phyloP scores from a whole-genome alignment of 2,113 vertebrate species.

The Gallinago media region DNA sequence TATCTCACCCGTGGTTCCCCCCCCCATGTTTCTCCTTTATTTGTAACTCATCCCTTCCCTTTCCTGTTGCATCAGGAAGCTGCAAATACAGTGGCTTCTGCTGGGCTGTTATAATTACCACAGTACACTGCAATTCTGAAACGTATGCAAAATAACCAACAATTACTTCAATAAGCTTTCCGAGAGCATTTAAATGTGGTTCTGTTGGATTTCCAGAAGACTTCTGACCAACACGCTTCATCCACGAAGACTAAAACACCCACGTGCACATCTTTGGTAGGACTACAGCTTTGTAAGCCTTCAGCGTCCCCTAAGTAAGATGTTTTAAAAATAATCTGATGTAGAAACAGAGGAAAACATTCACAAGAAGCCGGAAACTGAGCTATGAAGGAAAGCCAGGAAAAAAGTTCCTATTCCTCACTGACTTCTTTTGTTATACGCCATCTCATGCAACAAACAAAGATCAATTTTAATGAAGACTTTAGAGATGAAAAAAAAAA shows the following conservation, averaged over 20 bases:
- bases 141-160: background rate
- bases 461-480: background rate
- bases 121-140: slow-evolving; percentile 35
- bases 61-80: slow-evolving; percentile 73
- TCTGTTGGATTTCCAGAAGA: slow-evolving; percentile 14
- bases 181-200: background rate
- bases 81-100: slow-evolving; percentile 56
- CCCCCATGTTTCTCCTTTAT: background rate
- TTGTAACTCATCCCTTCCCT: slow-evolving; percentile 65
- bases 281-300: background rate
- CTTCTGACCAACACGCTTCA: background rate
- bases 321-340: background rate
- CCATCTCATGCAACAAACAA: background rate
- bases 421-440: background rate
- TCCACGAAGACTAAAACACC: background rate
- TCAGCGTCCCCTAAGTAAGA: background rate
- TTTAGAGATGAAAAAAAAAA: background rate
- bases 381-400: background rate
- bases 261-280: background rate
- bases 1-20: slow-evolving; percentile 21
- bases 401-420: background rate
- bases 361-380: background rate
- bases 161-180: background rate
- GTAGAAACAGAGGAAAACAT: background rate
- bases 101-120: slow-evolving; percentile 45